Evolutionary conservation across 2,797 vertebrate genomes (phyloP).

Genomic region (Taeniopygia guttata): DNA sequence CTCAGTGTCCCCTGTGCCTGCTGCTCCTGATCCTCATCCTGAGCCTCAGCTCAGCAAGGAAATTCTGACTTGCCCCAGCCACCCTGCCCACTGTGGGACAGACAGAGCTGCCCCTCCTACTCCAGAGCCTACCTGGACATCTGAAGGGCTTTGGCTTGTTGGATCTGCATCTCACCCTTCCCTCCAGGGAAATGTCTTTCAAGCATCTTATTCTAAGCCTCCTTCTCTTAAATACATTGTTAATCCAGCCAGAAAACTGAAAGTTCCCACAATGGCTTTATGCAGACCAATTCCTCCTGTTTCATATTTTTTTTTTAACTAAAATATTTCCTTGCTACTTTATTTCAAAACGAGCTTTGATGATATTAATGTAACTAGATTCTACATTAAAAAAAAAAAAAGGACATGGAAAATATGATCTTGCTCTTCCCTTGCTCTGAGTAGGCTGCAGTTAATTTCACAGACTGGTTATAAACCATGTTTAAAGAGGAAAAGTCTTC

Average conservation of each 20-base stretch:
- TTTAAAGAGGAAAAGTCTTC: conserved; percentile 48
- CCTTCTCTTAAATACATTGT: background rate
- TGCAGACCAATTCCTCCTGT: background rate
- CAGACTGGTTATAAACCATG: conserved; percentile 53
- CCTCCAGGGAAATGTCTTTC: background rate
- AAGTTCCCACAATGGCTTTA: background rate
- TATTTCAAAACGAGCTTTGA: background rate
- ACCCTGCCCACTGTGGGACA: background rate
- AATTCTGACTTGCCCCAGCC: background rate
- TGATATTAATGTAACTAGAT: background rate
- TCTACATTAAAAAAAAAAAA: background rate
- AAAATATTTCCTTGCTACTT: background rate
- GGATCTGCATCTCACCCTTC: background rate
- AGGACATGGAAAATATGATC: background rate
- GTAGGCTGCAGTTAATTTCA: conserved; percentile 61
- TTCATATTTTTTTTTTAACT: background rate
- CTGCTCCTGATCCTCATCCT: background rate
- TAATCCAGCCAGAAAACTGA: background rate
- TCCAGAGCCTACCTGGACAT: background rate
- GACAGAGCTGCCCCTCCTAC: background rate
- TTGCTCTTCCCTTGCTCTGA: background rate
- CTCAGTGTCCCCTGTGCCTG: background rate
- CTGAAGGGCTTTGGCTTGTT: background rate
- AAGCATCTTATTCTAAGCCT: background rate
- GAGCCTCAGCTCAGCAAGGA: background rate